Percentiles rank a stretch among this genome's conserved stretches.
These are phyloP conservation scores for Danio jaintianensis DNA, from an alignment of 2,797 vertebrate species.

Conservation along the genomic window DNA sequence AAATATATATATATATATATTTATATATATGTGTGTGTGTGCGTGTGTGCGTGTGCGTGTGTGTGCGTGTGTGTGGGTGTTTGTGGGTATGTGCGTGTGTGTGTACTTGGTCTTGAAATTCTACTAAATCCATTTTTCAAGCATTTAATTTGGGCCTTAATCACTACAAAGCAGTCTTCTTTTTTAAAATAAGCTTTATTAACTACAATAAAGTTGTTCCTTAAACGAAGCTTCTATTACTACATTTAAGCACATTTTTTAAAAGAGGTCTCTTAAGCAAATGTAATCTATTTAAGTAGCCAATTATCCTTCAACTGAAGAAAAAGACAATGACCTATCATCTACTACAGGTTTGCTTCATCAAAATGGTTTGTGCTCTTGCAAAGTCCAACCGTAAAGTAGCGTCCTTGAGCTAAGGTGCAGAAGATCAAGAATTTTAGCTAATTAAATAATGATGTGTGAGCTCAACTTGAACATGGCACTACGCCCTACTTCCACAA, in stretches of 20 bases:
- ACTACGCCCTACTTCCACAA: slow-evolving; percentile 20
- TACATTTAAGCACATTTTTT: slow-evolving; percentile 70
- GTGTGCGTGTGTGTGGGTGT: too few species aligned
- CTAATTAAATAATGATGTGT: slow-evolving; percentile 39
- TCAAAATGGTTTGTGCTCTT: slow-evolving; percentile 76
- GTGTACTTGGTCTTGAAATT: neutral
- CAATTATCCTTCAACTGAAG: slow-evolving; percentile 69
- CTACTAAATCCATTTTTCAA: slow-evolving; percentile 30
- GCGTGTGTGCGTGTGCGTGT: too few species aligned
- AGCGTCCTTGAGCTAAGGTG: slow-evolving; percentile 51
- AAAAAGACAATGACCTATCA: slow-evolving; percentile 69
- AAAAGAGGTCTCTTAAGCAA: slow-evolving; percentile 62
- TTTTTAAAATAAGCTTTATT: slow-evolving; percentile 46
- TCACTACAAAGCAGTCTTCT: slow-evolving; percentile 30
- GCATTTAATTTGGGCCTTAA: slow-evolving; percentile 58
- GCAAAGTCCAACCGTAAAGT: slow-evolving; percentile 73
- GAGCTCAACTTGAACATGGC: slow-evolving; percentile 30
- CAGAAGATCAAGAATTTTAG: slow-evolving; percentile 32
- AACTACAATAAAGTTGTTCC: slow-evolving; percentile 37
- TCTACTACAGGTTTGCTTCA: slow-evolving; percentile 73
- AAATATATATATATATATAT: too few species aligned
- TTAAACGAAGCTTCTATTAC: slow-evolving; percentile 61
- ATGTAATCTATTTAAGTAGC: slow-evolving; percentile 68
- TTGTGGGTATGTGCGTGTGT: too few species aligned
- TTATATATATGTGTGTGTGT: too few species aligned